A percentile compares a stretch with the other conserved stretches of the same genome.
Evolutionary conservation across 1,140 invertebrate species (phyloP).

Genomic region (Tetramorium simillimum): DNA sequence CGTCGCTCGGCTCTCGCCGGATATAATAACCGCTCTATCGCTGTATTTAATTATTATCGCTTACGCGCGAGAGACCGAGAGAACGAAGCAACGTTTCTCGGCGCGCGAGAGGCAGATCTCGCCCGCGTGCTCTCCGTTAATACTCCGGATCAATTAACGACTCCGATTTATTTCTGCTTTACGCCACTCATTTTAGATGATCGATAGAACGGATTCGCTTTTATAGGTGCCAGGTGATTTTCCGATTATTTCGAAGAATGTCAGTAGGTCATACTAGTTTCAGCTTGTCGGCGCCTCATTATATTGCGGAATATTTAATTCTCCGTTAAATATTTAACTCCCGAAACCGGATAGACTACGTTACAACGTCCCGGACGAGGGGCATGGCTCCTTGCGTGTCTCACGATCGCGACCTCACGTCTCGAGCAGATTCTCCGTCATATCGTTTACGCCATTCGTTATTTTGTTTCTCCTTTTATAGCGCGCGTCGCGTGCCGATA

Average conservation of each 20-base stretch:
- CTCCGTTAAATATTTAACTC: neutral
- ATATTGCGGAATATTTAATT: neutral
- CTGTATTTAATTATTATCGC: neutral
- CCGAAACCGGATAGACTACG: neutral
- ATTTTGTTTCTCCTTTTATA: neutral
- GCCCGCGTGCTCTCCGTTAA: neutral
- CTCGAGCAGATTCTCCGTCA: too few relatives aligned
- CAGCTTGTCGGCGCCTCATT: neutral
- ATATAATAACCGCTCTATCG: neutral
- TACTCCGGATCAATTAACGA: conserved; percentile 35
- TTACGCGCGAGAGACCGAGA: neutral
- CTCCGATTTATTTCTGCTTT: conserved; percentile 52
- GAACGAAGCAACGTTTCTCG: neutral
- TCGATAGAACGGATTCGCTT: conserved; percentile 38
- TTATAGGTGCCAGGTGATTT: conserved; percentile 9
- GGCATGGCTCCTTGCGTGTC: neutral
- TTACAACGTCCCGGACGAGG: neutral
- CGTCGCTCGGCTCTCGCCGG: too few relatives aligned
- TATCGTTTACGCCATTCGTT: too few relatives aligned
- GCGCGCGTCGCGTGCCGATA: neutral
- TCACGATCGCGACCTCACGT: neutral
- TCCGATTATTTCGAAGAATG: conserved; percentile 44
- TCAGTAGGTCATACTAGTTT: conserved; percentile 35
- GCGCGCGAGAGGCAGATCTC: too few relatives aligned
- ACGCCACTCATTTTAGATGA: neutral